Evolutionary conservation across 2,797 vertebrate species (phyloP), one percentile per base, ranked within the genome.

Genomic region (Alcedo quadribrachys): DNA sequence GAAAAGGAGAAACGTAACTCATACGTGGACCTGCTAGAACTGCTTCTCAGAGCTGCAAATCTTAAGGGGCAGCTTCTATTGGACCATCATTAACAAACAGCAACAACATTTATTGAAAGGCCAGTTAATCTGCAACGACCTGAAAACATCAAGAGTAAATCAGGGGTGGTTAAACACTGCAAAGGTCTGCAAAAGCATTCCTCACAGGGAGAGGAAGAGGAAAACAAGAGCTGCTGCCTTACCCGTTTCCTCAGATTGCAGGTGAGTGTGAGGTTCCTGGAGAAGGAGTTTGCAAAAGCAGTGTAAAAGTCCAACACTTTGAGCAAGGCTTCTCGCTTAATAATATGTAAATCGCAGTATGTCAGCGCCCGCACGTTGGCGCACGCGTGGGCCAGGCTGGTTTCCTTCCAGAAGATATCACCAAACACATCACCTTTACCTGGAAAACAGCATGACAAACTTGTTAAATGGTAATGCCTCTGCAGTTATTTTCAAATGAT

Each of bases 401-500:
- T 98, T 85, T 99, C 99, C 75, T 99, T 99, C 99, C 99, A 99
- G 95, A 99, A 99, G 90, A 99, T 98, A 42, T 99, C 99, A 2
- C 99, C 99, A 74, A 99, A 99, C 65, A 99, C 99, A 19, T 99
- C 99, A 3, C 99, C 99, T 98, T 99, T 99, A 92, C 99, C 99
- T 99, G 97, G 18, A 96, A 97, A 96, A 92, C 46, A 97, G 54
- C 12, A 70, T 37, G 81, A 92, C 25, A 74, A 14, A 11, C 5
- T 25, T 50, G 50, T 77, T 94, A 51, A 74, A 80, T 68, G 40
- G 60, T 5, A 40, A 42, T 4, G 18, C 48, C 35, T 37, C 55
- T 3, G 24, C 9, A 46, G 20, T 14, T 21, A 12, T 82, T 75
- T 58, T 61, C 65, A 35, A n/a, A 21, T 27, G 1, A 65, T 50